A percentile compares a stretch with the other conserved stretches of the same genome.
phyloP scores from a whole-genome alignment of 1,140 invertebrate genomes.

The Fopius arisanus region DNA sequence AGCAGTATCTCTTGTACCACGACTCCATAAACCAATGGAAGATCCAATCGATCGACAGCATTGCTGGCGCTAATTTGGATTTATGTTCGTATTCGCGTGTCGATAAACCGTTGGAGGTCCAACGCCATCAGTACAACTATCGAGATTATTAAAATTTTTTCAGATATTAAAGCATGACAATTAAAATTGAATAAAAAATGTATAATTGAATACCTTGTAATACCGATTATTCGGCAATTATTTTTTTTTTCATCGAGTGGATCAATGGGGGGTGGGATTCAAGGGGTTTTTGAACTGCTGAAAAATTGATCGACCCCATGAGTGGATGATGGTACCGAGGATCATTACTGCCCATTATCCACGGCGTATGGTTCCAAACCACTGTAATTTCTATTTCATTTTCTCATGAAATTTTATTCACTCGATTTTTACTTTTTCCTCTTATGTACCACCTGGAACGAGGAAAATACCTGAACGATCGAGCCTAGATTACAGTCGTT shows the following conservation, averaged over 20 bases:
- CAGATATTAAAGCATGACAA: neutral
- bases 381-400: conserved; percentile 61
- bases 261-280: neutral
- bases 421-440: conserved; percentile 5
- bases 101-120: conserved; percentile 17
- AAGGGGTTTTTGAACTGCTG: neutral
- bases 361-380: conserved; percentile 45
- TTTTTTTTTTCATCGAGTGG: neutral
- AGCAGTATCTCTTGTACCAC: neutral
- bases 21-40: conserved; percentile 9
- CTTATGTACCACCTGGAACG: conserved; percentile 19
- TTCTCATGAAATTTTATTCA: conserved; percentile 47
- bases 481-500: conserved; percentile 46
- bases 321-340: conserved; percentile 28
- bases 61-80: conserved; percentile 53
- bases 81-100: conserved; percentile 52
- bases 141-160: neutral
- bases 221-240: too few relatives aligned
- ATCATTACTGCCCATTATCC: conserved; percentile 50
- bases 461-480: conserved; percentile 45
- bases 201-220: too few relatives aligned
- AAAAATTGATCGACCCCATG: conserved; percentile 17
- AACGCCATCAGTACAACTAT: conserved; percentile 8
- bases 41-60: conserved; percentile 36
- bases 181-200: too few relatives aligned